phyloP scores from a whole-genome alignment of 2,113 vertebrate species.

The Gobio gobio region DNA sequence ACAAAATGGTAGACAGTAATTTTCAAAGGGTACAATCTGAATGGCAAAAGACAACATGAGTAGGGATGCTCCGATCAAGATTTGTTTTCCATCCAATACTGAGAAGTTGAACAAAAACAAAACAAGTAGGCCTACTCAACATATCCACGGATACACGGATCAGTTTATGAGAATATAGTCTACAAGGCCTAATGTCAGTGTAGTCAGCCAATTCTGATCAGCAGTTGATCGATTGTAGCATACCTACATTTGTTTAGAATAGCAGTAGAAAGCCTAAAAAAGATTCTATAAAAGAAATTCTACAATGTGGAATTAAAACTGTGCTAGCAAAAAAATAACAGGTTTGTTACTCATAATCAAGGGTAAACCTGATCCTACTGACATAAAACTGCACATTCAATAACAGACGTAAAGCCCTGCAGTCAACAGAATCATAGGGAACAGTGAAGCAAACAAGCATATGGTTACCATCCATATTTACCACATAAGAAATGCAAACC shows the following conservation, averaged over 20 bases:
- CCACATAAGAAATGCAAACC: not conserved
- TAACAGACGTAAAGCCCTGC: not conserved
- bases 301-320: not conserved
- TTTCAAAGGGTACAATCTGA: not conserved
- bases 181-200: not conserved
- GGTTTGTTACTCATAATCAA: conserved; percentile 40
- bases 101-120: too few relatives aligned
- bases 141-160: conserved; percentile 2
- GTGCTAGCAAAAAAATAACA: conserved; percentile 23
- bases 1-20: not conserved
- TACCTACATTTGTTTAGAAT: not conserved
- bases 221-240: not conserved
- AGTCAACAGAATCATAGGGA: not conserved
- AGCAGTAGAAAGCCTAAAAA: not conserved
- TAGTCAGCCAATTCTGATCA: not conserved
- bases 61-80: not conserved
- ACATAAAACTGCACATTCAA: conserved; percentile 3
- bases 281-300: not conserved
- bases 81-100: not conserved
- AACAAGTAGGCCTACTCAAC: not conserved
- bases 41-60: not conserved
- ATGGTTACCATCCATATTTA: conserved; percentile 59
- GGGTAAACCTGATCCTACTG: not conserved
- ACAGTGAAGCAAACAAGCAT: conserved; percentile 29
- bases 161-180: not conserved